phyloP scores from a whole-genome alignment of 2,888 invertebrate species.

The Phorcus lineatus region DNA sequence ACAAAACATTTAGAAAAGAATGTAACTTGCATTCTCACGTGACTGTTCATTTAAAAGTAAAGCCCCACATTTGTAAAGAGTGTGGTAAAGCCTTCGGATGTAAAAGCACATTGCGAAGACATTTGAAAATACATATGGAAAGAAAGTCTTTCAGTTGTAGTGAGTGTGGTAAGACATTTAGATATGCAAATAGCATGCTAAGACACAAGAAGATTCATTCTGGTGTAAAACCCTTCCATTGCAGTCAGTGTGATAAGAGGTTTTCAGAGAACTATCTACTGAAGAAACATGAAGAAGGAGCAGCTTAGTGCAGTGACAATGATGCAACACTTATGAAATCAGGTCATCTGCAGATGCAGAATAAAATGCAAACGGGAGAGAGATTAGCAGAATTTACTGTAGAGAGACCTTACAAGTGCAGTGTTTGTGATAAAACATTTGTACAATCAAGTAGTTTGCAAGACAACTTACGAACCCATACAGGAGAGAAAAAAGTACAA shows the following conservation, averaged over 20 bases:
- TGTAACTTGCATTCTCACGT: no score
- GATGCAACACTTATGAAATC: background rate
- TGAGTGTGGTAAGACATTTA: slow-evolving; percentile 17
- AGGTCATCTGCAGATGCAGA: background rate
- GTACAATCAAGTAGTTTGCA: no score
- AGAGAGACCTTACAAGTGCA: no score
- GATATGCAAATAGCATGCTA: background rate
- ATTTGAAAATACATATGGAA: slow-evolving; percentile 12
- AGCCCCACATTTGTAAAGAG: background rate
- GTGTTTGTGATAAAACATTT: no score
- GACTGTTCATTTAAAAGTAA: background rate
- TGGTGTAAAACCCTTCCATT: background rate
- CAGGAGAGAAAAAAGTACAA: no score
- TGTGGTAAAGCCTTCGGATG: slow-evolving; percentile 26
- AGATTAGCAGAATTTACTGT: no score
- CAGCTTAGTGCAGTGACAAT: background rate
- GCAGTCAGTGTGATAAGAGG: no score
- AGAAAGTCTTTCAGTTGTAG: slow-evolving; percentile 20
- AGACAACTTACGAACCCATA: no score
- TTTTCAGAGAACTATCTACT: no score
- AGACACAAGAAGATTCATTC: background rate
- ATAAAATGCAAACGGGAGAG: background rate
- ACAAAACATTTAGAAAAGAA: no score
- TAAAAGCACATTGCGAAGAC: background rate
- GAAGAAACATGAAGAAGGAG: slow-evolving; percentile 14